Conservation (phyloP, 2,797 vertebrate species). For the Coranthus polyacanthus region DNA sequence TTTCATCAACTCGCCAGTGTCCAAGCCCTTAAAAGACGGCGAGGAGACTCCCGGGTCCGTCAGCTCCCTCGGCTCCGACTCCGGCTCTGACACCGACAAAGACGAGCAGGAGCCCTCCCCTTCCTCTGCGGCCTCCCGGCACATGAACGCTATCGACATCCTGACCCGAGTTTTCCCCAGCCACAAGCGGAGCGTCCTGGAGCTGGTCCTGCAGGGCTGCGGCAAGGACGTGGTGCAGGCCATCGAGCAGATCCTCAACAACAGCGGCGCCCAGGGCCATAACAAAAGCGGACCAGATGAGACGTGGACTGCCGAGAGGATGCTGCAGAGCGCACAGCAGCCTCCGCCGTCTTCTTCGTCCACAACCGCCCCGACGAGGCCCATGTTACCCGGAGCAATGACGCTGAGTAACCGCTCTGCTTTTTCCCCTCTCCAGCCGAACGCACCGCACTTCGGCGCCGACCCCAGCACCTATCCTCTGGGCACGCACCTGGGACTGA, state of each 20-base stretch:
- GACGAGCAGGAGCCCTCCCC: constrained; percentile 90
- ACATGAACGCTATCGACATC: constrained; percentile 98
- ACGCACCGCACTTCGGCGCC: constrained; percentile 93
- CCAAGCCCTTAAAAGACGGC: constrained; percentile 89
- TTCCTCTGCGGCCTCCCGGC: constrained; percentile 87
- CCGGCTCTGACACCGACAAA: constrained; percentile 93
- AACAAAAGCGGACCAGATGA: constrained; percentile 81
- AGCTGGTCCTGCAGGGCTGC: constrained; percentile 97
- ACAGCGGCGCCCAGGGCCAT: constrained; percentile 86
- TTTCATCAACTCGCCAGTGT: constrained; percentile 91
- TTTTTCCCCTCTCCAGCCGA: constrained; percentile 96
- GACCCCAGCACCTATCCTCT: constrained; percentile 92
- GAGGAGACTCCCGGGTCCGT: constrained; percentile 95
- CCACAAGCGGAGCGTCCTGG: constrained; percentile 95
- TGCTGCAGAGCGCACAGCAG: constrained; percentile 84
- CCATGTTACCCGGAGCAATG: constrained; percentile 93
- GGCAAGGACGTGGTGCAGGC: constrained; percentile 98
- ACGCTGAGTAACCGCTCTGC: constrained; percentile 96
- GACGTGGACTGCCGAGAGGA: constrained; percentile 87
- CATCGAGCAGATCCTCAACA: constrained; percentile 99
- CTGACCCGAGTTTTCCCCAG: constrained; percentile 96
- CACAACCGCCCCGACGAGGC: constrained; percentile 85
- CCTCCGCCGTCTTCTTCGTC: constrained; percentile 76
- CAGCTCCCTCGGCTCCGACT: constrained; percentile 95
- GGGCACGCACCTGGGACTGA: constrained; percentile 94